Conservation (phyloP, 1,140 invertebrate genomes). For the Brachionus koreanus region DNA sequence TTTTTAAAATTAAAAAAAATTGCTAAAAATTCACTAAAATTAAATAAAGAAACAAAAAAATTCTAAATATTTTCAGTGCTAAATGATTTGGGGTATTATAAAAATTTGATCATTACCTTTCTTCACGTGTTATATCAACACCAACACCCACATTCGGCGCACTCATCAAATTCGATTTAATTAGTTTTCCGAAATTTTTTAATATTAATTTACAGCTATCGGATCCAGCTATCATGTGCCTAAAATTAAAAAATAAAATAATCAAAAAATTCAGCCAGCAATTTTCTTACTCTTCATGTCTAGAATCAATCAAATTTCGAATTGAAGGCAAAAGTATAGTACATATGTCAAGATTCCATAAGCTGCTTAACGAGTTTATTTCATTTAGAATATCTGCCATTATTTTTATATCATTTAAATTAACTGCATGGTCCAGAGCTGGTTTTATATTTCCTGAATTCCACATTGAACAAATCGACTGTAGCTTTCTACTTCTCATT, state of each 20-base stretch:
- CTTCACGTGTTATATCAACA: constrained; percentile 85
- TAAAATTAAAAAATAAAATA: constrained; percentile 61
- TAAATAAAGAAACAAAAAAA: too few species aligned
- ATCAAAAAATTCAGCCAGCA: constrained; percentile 31
- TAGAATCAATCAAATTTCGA: constrained; percentile 79
- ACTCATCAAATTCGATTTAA: constrained; percentile 74
- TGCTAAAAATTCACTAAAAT: too few species aligned
- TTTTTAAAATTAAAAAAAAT: too few species aligned
- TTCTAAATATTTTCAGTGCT: too few species aligned
- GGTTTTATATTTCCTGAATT: constrained; percentile 70
- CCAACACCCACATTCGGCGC: constrained; percentile 76
- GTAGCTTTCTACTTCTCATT: constrained; percentile 69
- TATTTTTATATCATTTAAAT: constrained; percentile 73
- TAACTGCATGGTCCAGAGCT: constrained; percentile 77
- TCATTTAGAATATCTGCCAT: constrained; percentile 77
- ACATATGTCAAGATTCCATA: constrained; percentile 90
- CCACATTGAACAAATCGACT: constrained; percentile 70
- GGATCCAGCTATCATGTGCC: constrained; percentile 80
- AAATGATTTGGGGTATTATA: too few species aligned
- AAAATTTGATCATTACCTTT: too few species aligned
- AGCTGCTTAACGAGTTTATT: constrained; percentile 66
- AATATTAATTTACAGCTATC: constrained; percentile 80
- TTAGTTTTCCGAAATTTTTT: constrained; percentile 83
- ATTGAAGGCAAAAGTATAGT: constrained; percentile 78
- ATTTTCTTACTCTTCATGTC: constrained; percentile 84